Evolutionary conservation across 2,113 vertebrate species (phyloP), one percentile per base, ranked within the genome.

Genomic region (Chelonoidis abingdonii): DNA sequence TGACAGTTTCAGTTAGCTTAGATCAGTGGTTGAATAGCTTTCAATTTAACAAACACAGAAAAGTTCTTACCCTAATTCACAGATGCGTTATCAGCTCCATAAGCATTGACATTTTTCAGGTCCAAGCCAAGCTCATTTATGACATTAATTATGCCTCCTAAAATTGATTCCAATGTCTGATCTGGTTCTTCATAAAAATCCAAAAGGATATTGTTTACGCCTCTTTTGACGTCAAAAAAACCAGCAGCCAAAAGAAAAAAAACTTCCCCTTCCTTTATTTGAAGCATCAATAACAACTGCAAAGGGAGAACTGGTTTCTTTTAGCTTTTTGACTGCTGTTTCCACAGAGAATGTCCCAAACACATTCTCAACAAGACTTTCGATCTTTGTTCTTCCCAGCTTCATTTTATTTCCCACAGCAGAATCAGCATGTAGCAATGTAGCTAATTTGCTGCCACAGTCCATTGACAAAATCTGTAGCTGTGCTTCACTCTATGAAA

Each of bases 401-500:
- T n/a, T 86, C 1, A 1, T 41, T 3, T 38, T 1, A 50, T 72
- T 94, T 92, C 13, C 75, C 25, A 1, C 31, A 9, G 8, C 89
- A 91, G 44, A 89, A 89, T 25, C 88, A 49, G 22, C 84, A 69
- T 69, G 62, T 69, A 62, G 89, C 27, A 5, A 24, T 25, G 24
- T 41, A 54, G 12, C 31, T n/a, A 21, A 87, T 89, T 83, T 94
- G 1, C 94, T 94, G 52, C 35, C 8, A 80, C 29, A 84, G 13
- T 16, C 31, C 29, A 35, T 35, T 31, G 41, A 72, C 1, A 44
- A 94, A 84, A 86, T 0, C 31, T 29, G 1, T 44, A n/a, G 6
- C 80, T 93, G 90, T 86, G 22, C 56, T 76, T 84, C 65, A 31
- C 38, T 82, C 83, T 92, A 87, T 27, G 59, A 88, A 93, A 88